These are phyloP conservation scores for Parasteatoda lunata DNA, from an alignment of 2,888 invertebrate species.

Conservation along the genomic window DNA sequence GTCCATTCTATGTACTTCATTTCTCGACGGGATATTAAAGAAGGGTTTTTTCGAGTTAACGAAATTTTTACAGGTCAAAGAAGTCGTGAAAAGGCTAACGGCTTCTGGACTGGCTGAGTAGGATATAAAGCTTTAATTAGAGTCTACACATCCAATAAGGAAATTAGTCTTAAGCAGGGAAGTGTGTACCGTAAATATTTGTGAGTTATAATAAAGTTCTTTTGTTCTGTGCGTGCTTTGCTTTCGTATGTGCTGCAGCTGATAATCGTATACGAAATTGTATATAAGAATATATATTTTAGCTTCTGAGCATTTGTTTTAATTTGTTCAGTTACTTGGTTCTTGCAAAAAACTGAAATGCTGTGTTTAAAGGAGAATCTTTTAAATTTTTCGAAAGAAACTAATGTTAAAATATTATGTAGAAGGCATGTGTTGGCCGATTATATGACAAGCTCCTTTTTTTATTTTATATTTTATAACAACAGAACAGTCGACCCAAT, in stretches of 20 bases:
- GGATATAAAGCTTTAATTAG: conserved; percentile 21
- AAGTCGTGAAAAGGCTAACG: not conserved
- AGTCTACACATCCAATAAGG: not conserved
- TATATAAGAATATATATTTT: not conserved
- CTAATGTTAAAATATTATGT: too few relatives aligned
- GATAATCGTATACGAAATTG: too few relatives aligned
- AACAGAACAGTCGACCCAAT: too few relatives aligned
- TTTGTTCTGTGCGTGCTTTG: too few relatives aligned
- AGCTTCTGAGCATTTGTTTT: not conserved
- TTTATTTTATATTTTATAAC: too few relatives aligned
- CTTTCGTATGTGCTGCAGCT: too few relatives aligned
- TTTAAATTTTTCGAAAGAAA: too few relatives aligned
- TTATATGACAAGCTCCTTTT: too few relatives aligned
- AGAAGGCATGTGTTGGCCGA: too few relatives aligned
- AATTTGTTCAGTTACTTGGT: not conserved
- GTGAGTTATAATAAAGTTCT: not conserved
- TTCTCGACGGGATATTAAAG: conserved; percentile 22
- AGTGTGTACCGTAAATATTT: not conserved
- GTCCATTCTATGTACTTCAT: conserved; percentile 17
- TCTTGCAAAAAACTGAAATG: not conserved
- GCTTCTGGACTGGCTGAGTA: not conserved
- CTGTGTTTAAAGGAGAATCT: too few relatives aligned
- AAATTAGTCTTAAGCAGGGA: not conserved
- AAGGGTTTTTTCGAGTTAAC: not conserved
- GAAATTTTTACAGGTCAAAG: conserved; percentile 8